Base-by-base conservation (phyloP, 2,113 vertebrate species). In the Tenebrosternarchus preto region DNA sequence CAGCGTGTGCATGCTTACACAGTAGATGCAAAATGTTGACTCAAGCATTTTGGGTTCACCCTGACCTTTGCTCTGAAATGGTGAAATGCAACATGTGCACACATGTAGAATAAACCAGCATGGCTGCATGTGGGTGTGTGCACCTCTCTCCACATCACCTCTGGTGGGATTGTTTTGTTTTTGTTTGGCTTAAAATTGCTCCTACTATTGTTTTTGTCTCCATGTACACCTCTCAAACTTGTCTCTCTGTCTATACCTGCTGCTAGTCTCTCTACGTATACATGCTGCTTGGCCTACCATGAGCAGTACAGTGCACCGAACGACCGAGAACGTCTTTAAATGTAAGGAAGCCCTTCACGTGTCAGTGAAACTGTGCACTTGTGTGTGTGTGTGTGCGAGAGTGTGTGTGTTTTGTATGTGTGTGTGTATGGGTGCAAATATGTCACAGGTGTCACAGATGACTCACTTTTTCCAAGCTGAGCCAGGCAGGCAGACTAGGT, bases 401-500 rank as follows among this genome's bases (percentile, higher is more conserved):
- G 33, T 75, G 24, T 39, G 11, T 33, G 24, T 33, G 8, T 11
- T 25, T 15, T 56, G 25, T 64, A 27, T 71, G 15, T 83, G 60
- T 77, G 36, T 82, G 29, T 22, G 36, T 63, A 46, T 36, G 27
- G 71, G 56, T 83, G 73, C 77, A 7, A 75, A 55, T 56, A 27
- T 60, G n/a, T n/a, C n/a, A 33, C 72, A 16, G 77, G 69, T 73
- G 22, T 77, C 66, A 78, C 66, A 78, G 72, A 71, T 85, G 80
- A 85, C 78, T 80, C 77, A 81, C 61, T 31, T 15, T 55, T 60
- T 72, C 76, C 36, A 81, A 84, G 74, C 55, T 63, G 27, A 56
- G 53, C 74, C 22, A 59, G 39, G 15, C 69, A 53, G 70, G 75
- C 69, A 39, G 61, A 29, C 50, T 20, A 64, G 15, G 50, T 24